phyloP scores from a whole-genome alignment of 2,888 invertebrate species.

The Calephelis perditalis region DNA sequence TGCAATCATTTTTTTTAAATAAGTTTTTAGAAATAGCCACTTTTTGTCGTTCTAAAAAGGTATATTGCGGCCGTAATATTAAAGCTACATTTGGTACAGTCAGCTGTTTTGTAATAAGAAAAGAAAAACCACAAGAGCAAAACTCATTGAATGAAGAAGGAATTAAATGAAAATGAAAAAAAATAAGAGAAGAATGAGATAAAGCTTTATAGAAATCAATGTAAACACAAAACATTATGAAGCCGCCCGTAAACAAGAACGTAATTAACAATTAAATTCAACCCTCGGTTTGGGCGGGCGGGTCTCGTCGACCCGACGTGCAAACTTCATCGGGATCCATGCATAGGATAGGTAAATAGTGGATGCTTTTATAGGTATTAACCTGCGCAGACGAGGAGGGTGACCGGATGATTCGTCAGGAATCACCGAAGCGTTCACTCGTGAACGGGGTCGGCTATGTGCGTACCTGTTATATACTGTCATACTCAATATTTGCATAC shows the following conservation, averaged over 20 bases:
- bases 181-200: not conserved
- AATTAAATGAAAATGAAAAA: too few relatives aligned
- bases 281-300: slow-evolving; percentile 46
- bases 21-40: too few relatives aligned
- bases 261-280: slow-evolving; percentile 62
- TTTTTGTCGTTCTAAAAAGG: too few relatives aligned
- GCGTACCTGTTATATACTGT: slow-evolving; percentile 61
- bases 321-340: slow-evolving; percentile 58
- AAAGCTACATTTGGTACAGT: too few relatives aligned
- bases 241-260: slow-evolving; percentile 51
- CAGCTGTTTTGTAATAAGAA: too few relatives aligned
- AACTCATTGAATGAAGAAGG: too few relatives aligned
- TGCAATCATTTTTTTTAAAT: too few relatives aligned
- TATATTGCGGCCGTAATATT: too few relatives aligned
- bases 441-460: slow-evolving; percentile 61
- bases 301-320: slow-evolving; percentile 41
- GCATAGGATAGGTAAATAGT: slow-evolving; percentile 54
- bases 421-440: slow-evolving; percentile 67
- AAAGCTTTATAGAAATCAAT: slow-evolving; percentile 9
- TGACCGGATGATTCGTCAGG: slow-evolving; percentile 58
- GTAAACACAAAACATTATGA: slow-evolving; percentile 30
- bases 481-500: slow-evolving; percentile 74
- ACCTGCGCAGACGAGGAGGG: slow-evolving; percentile 33
- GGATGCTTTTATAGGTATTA: slow-evolving; percentile 29
- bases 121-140: too few relatives aligned